phyloP scores from a whole-genome alignment of 2,888 invertebrate species.

The Mellilla xanthometata region DNA sequence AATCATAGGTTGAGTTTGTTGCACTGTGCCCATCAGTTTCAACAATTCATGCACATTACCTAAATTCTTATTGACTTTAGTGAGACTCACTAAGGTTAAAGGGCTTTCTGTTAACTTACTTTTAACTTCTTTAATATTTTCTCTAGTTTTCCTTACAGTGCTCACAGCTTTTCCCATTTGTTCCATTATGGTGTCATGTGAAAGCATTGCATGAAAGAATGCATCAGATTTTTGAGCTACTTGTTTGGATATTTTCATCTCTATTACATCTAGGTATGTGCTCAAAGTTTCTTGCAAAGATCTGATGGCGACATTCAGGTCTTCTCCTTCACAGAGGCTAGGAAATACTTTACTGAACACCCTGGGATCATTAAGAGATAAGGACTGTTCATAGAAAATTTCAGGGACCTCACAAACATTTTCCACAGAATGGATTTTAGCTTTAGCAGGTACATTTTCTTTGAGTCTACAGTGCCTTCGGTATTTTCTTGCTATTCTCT shows the following conservation, averaged over 20 bases:
- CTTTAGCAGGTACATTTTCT: constrained; percentile 63
- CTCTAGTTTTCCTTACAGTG: constrained; percentile 88
- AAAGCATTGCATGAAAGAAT: constrained; percentile 99
- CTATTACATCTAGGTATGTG: constrained; percentile 97
- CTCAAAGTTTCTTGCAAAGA: constrained; percentile 95
- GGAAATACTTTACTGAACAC: constrained; percentile 94
- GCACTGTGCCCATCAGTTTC: constrained; percentile 96
- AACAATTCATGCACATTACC: constrained; percentile 87
- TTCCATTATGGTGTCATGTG: constrained; percentile 98
- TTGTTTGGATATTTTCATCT: constrained; percentile 96
- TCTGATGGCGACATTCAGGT: constrained; percentile 84
- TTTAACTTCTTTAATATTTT: constrained; percentile 90
- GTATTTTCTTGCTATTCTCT: constrained; percentile 87
- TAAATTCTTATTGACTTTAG: constrained; percentile 85
- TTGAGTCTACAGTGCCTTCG: constrained; percentile 84
- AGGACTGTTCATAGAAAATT: constrained; percentile 91
- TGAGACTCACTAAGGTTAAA: constrained; percentile 88
- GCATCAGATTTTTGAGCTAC: constrained; percentile 97
- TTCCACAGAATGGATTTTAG: constrained; percentile 72
- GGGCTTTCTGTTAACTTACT: constrained; percentile 90
- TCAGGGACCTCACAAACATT: constrained; percentile 88
- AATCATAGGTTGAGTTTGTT: constrained; percentile 98
- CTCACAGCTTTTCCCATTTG: constrained; percentile 93
- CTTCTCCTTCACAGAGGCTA: constrained; percentile 80
- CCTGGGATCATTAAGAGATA: constrained; percentile 90